phyloP scores from a whole-genome alignment of 2,888 invertebrate species.

The Cantharis rustica region DNA sequence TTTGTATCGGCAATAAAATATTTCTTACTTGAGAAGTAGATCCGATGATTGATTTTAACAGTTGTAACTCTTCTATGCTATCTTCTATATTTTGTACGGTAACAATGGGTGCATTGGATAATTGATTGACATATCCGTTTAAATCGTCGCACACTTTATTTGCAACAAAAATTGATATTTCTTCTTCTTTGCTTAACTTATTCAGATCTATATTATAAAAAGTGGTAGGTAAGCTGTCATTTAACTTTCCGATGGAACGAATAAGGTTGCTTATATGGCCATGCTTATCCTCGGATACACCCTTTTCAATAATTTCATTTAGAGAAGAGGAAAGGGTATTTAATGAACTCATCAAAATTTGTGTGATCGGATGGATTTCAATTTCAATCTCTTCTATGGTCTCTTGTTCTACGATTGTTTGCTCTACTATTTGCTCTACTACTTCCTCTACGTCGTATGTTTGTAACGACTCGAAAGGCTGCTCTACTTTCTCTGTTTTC shows the following conservation, averaged over 20 bases:
- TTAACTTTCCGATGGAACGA: slow-evolving; percentile 3
- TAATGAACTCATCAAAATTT: slow-evolving; percentile 12
- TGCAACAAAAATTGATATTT: slow-evolving; percentile 17
- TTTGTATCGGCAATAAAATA: slow-evolving; percentile 22
- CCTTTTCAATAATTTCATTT: neutral
- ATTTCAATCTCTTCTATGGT: slow-evolving; percentile 10
- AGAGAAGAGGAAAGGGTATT: slow-evolving; percentile 1
- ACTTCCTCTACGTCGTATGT: neutral
- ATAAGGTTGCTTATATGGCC: slow-evolving; percentile 1
- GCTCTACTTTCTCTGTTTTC: neutral
- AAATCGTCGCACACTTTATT: slow-evolving; percentile 26
- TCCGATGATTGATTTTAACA: slow-evolving; percentile 22
- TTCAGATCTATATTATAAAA: slow-evolving; percentile 12
- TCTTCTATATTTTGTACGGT: slow-evolving; percentile 25
- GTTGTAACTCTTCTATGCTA: slow-evolving; percentile 23
- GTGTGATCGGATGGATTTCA: slow-evolving; percentile 18
- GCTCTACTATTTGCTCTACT: neutral
- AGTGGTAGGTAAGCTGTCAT: slow-evolving; percentile 9
- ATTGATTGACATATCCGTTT: slow-evolving; percentile 10
- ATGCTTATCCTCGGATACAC: slow-evolving; percentile 12
- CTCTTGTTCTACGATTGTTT: neutral
- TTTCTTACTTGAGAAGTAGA: slow-evolving; percentile 22
- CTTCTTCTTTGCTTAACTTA: slow-evolving; percentile 18
- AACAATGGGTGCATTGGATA: slow-evolving; percentile 7
- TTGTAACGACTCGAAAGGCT: neutral